Percentiles rank a stretch among this genome's conserved stretches.
Evolutionary conservation across 2,797 vertebrate species (phyloP).

Genomic region (Hypotaenidia philippensis): DNA sequence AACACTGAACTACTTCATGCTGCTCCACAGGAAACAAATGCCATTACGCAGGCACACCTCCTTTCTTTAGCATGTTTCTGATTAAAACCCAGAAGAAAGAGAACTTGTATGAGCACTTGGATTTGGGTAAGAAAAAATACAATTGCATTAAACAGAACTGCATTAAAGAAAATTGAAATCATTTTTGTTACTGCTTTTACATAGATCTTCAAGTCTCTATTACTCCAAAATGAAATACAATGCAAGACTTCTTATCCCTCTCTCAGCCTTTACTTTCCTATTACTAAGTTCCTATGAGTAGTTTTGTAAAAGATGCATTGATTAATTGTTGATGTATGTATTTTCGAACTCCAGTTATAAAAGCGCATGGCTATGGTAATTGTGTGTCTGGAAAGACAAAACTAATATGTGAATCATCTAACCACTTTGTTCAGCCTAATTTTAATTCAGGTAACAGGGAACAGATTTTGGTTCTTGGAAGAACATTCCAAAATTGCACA

Average conservation of each 20-base stretch:
- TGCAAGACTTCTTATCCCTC: background rate
- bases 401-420: background rate
- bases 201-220: constrained; percentile 37
- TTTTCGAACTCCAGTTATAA: constrained; percentile 53
- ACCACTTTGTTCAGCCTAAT: background rate
- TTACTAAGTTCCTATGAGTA: constrained; percentile 33
- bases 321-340: constrained; percentile 37
- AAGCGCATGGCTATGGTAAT: constrained; percentile 24
- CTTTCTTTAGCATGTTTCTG: background rate
- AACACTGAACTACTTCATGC: background rate
- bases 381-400: constrained; percentile 35
- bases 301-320: background rate
- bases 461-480: background rate
- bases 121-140: background rate
- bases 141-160: background rate
- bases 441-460: background rate
- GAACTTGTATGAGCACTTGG: background rate
- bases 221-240: constrained; percentile 53
- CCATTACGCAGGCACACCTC: background rate
- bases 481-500: background rate
- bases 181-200: background rate
- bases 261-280: constrained; percentile 5
- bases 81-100: background rate
- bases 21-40: background rate
- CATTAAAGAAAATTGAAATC: background rate